These are phyloP conservation scores for Argya squamiceps DNA, from an alignment of 2,797 vertebrate species.

Conservation along the genomic window DNA sequence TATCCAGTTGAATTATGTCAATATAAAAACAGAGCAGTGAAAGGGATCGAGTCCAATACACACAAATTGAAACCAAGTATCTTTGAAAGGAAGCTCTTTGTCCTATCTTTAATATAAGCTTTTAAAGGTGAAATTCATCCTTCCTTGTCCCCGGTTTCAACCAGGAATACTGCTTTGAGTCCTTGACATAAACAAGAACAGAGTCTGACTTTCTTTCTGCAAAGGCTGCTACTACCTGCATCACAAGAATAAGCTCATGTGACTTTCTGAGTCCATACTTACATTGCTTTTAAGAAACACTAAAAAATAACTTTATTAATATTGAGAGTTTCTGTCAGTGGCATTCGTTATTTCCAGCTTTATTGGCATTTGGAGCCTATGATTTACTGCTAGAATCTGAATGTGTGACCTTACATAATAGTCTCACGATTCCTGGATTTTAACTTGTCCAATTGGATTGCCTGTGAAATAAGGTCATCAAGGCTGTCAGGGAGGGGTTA, in stretches of 20 bases:
- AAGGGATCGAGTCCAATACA: neutral
- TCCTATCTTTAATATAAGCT: neutral
- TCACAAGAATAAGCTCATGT: neutral
- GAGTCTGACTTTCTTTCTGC: neutral
- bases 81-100: neutral
- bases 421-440: neutral
- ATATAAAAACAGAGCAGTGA: neutral
- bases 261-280: neutral
- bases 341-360: neutral
- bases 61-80: neutral
- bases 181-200: neutral
- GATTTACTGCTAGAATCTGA: constrained; percentile 9
- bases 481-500: neutral
- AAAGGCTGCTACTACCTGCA: neutral
- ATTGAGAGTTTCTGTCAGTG: neutral
- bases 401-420: neutral
- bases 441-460: neutral
- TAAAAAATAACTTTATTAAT: neutral
- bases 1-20: neutral
- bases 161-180: neutral
- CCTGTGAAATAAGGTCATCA: neutral
- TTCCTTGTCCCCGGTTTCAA: neutral
- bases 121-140: neutral
- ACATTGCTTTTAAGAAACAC: neutral
- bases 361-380: neutral